These are phyloP conservation scores for Xiphophorus maculatus DNA, from an alignment of 2,113 vertebrate species.

Conservation along the genomic window DNA sequence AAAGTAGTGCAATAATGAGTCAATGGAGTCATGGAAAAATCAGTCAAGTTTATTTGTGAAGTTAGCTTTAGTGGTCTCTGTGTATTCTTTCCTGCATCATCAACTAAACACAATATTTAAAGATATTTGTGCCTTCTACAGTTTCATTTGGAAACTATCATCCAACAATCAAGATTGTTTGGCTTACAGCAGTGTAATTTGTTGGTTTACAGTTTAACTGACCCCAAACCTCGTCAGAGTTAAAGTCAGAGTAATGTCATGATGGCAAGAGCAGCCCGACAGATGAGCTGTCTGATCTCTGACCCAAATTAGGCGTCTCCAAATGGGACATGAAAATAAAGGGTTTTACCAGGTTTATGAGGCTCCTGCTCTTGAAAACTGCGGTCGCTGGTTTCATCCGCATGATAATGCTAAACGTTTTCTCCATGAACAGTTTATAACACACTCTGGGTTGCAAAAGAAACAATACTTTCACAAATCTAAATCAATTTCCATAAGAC, in stretches of 20 bases:
- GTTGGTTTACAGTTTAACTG: neutral
- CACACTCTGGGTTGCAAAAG: neutral
- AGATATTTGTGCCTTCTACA: no score
- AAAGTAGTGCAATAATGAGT: no score
- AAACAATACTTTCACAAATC: neutral
- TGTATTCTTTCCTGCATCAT: no score
- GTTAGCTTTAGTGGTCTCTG: no score
- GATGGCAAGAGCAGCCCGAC: slow-evolving; percentile 6
- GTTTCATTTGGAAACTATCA: no score
- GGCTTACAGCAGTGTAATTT: neutral
- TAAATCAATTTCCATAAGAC: no score
- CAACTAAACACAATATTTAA: no score
- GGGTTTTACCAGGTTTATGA: no score
- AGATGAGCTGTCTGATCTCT: slow-evolving; percentile 12
- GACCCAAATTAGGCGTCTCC: slow-evolving; percentile 18
- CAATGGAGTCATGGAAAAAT: no score
- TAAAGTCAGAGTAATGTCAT: slow-evolving; percentile 19
- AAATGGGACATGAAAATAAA: neutral
- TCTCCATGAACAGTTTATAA: neutral
- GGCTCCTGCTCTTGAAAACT: no score
- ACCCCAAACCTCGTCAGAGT: slow-evolving; percentile 13
- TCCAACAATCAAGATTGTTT: neutral
- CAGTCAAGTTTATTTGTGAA: no score
- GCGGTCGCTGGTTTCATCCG: no score
- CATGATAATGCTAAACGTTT: neutral